Conservation (phyloP, 2,113 vertebrate species). For the Nematolebias whitei region DNA sequence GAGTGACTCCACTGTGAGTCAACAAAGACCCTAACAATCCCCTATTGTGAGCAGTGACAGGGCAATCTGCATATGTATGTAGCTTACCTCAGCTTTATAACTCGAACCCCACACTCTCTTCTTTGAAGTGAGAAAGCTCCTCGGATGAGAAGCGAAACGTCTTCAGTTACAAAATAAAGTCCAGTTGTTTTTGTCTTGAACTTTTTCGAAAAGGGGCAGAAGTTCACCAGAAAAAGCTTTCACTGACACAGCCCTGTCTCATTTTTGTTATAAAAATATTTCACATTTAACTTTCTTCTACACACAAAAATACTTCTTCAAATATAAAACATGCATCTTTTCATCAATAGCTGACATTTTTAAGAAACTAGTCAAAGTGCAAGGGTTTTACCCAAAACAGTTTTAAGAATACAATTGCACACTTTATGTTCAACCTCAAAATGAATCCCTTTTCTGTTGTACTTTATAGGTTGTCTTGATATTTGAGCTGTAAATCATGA, state of each 20-base stretch:
- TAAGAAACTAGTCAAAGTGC: slow-evolving; percentile 35
- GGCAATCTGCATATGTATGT: too few species aligned
- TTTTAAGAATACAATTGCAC: slow-evolving; percentile 35
- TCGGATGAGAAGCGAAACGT: too few species aligned
- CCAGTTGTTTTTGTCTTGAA: too few species aligned
- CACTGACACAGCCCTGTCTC: slow-evolving; percentile 24
- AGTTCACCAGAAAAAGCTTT: slow-evolving; percentile 37
- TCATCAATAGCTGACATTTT: slow-evolving; percentile 34
- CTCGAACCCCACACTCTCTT: too few species aligned
- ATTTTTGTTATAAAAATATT: slow-evolving; percentile 44
- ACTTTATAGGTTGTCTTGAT: slow-evolving; percentile 26
- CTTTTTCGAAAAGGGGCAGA: too few species aligned
- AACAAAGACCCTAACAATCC: too few species aligned
- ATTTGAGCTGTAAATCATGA: slow-evolving; percentile 55
- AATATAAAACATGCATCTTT: slow-evolving; percentile 43
- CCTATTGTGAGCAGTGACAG: too few species aligned
- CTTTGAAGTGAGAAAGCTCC: too few species aligned
- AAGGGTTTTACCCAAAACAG: slow-evolving; percentile 30
- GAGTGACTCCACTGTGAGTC: too few species aligned
- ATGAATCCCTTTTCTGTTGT: slow-evolving; percentile 47
- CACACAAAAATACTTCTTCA: slow-evolving; percentile 26
- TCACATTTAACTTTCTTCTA: slow-evolving; percentile 48
- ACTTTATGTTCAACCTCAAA: slow-evolving; percentile 22
- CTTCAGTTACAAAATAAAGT: too few species aligned
- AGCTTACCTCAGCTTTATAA: too few species aligned